Evolutionary conservation across 2,797 vertebrate species (phyloP).

Genomic region (Mormyrus hasselquistii): DNA sequence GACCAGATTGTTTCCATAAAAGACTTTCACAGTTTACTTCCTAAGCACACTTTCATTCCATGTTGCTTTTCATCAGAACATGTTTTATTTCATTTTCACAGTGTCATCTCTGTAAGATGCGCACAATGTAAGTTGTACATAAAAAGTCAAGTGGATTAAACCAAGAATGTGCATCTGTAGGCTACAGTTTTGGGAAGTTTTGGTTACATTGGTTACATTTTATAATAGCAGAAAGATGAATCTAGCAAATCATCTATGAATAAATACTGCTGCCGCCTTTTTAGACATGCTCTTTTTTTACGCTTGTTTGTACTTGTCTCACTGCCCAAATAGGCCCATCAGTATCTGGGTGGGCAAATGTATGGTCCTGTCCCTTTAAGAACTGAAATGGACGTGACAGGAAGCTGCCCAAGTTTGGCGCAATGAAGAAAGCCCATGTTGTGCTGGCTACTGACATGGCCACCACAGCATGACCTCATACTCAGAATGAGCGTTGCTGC

Average conservation of each 20-base stretch:
- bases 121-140: neutral
- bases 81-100: neutral
- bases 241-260: neutral
- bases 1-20: neutral
- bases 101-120: neutral
- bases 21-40: neutral
- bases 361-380: conserved; percentile 11
- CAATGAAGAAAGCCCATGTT: conserved; percentile 8
- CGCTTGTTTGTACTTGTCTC: neutral
- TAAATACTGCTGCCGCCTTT: neutral
- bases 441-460: neutral
- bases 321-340: neutral
- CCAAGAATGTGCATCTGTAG: neutral
- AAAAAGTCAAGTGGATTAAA: neutral
- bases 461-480: neutral
- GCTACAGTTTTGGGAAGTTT: neutral
- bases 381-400: neutral
- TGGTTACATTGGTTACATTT: neutral
- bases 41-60: neutral
- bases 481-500: neutral
- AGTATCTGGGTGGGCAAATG: neutral
- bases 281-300: neutral
- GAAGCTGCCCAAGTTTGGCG: conserved; percentile 10
- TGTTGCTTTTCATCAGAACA: neutral
- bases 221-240: neutral